Conservation (phyloP, 2,113 vertebrate genomes). For the Eublepharis macularius region DNA sequence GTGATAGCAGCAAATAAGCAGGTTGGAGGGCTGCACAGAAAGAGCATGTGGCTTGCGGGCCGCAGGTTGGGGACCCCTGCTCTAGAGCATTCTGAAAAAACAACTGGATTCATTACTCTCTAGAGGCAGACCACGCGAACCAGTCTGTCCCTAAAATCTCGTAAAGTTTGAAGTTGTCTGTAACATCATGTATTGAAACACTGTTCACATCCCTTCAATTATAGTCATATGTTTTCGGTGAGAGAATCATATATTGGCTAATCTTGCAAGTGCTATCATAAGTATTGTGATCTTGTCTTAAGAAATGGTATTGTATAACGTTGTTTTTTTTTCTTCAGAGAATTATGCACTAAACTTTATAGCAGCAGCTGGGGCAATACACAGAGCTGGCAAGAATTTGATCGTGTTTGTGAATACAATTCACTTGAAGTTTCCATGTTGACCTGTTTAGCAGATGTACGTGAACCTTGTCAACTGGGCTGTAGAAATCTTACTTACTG, state of each 20-base stretch:
- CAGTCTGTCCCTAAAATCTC: neutral
- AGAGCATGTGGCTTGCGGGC: no score
- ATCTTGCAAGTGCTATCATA: neutral
- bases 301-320: neutral
- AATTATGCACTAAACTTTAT: slow-evolving; percentile 93
- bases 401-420: slow-evolving; percentile 95
- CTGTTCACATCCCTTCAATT: neutral
- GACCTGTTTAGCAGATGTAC: slow-evolving; percentile 94
- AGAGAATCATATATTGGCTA: neutral
- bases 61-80: no score
- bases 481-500: slow-evolving; percentile 96
- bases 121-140: no score
- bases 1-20: no score
- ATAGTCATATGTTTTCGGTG: neutral
- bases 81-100: no score
- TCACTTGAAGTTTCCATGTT: slow-evolving; percentile 91
- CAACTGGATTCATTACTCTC: no score
- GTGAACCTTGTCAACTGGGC: slow-evolving; percentile 96
- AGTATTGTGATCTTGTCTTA: neutral
- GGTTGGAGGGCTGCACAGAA: no score
- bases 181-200: neutral
- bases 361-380: slow-evolving; percentile 96
- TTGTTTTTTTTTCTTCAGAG: slow-evolving; percentile 71
- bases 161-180: neutral
- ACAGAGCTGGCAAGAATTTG: slow-evolving; percentile 98